Base-by-base conservation (phyloP, 1,140 invertebrate genomes). In the Ceratina japonica region DNA sequence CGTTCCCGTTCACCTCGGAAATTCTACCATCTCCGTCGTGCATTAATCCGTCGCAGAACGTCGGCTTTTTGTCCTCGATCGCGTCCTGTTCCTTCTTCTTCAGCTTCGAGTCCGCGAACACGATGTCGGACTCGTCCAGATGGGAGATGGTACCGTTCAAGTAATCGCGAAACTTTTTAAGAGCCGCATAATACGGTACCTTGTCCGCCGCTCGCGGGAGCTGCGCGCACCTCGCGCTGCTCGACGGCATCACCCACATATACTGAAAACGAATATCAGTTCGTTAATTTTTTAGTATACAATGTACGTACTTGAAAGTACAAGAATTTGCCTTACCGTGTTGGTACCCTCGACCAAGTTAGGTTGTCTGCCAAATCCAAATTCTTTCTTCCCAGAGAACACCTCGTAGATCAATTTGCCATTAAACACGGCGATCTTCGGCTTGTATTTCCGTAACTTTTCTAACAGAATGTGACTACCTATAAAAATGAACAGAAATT, bases 221-320 rank as follows among this genome's bases (percentile, higher is more conserved):
- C 90, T 99, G 98, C 37, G 98, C 97, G 93, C 98, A 99, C 77
- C 98, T 94, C 54, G 98, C 98, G 90, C 97, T 98, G 27, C 98
- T 99, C 56, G 98, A 99, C 78, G 98, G 98, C 98, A 99, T 99
- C 88, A 99, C 98, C 97, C 97, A 99, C 94, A 99, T 97, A 90
- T 98, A 96, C 98, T 99, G 94, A 56, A 93, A 94, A 76, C 86
- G 69, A 89, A 68, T 3, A 10, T 8, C 37, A 8, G 22, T 79
- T 74, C 13, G 13, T n/a, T 7, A 2, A 2, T 44, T 44, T 37
- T 37, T 37, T n/a, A 7, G 10, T 44, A 7, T 10, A 44, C 5
- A 10, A 10, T 44, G 37, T 10, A 44, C 10, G 4, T 31, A 18
- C 0, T 64, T 24, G 13, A 12, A 27, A 0, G 20, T 3, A 2